A percentile compares a stretch with the other conserved stretches of the same genome.
These are phyloP conservation scores for Chionoecetes opilio DNA, from an alignment of 1,140 invertebrate species.

Conservation along the genomic window DNA sequence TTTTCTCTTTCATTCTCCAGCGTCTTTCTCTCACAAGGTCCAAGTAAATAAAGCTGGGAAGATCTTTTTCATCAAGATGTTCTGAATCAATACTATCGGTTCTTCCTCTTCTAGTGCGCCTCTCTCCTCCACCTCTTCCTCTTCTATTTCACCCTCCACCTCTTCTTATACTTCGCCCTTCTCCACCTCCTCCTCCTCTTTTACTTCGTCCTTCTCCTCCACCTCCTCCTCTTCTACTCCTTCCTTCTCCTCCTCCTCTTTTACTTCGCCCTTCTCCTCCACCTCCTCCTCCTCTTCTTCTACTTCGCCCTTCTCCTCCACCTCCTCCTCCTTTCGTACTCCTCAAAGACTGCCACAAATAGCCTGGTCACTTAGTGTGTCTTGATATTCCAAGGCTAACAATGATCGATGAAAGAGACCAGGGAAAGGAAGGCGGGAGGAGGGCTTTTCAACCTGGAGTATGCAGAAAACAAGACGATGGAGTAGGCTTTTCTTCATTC, in stretches of 20 bases:
- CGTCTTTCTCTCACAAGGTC: not conserved
- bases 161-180: not conserved
- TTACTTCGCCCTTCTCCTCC: not conserved
- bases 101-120: not conserved
- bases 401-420: not conserved
- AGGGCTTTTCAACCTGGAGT: not conserved
- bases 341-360: not conserved
- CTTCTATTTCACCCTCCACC: no score
- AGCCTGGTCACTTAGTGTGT: not conserved
- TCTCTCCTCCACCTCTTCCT: no score
- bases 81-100: not conserved
- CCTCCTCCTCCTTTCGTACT: not conserved
- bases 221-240: not conserved
- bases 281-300: not conserved
- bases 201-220: not conserved
- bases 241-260: not conserved
- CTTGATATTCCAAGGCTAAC: not conserved
- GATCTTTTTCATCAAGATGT: not conserved
- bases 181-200: not conserved
- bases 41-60: not conserved
- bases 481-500: no score
- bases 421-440: not conserved
- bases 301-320: not conserved
- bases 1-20: not conserved
- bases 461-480: not conserved